Base-by-base conservation (phyloP, 2,797 vertebrate species). In the Enteromius anoplus region DNA sequence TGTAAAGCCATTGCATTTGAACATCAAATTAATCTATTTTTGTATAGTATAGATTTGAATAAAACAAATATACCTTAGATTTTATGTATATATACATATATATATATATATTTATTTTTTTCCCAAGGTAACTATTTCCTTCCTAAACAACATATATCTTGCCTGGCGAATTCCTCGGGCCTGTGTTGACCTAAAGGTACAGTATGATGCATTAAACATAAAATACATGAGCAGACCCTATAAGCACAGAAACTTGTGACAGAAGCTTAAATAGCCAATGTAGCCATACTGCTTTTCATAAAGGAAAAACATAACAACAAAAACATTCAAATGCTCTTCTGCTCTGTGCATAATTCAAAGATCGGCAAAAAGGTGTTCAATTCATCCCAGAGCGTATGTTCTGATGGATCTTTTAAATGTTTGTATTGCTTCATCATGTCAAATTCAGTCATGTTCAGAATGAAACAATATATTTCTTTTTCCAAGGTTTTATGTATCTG, bases 1-100 rank as follows among this genome's bases (percentile, higher is more conserved):
- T 96, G 96, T 96, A 97, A 98, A 98, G 96, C 95, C 90, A 92
- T 95, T 94, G 95, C 93, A 93, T 95, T 96, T 96, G 92, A 96
- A 97, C 95, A 95, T 93, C 92, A 94, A 93, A 93, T 94, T 79
- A 87, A 92, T 93, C 90, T 92, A 93, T 93, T 92, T 92, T 93
- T 88, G 88, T 92, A 94, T 94, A 93, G 90, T 93, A 89, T 95
- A 95, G 93, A 95, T 94, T 95, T 95, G 95, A 96, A 94, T 96
- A 96, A 96, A 94, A 96, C 95, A 98, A 98, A 98, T 98, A 98
- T 94, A 92, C 92, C 92, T 92, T 90, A 93, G 92, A 95, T 92
- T 89, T 91, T 93, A 95, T 94, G 89, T 91, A 84, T 92, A 92
- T 92, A 78, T 45, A 12, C 12, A 45, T 45, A 3, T 45, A 45